Evolutionary conservation across 2,888 invertebrate species (phyloP), one percentile per base, ranked within the genome.

Genomic region (Euzophera pinguis): DNA sequence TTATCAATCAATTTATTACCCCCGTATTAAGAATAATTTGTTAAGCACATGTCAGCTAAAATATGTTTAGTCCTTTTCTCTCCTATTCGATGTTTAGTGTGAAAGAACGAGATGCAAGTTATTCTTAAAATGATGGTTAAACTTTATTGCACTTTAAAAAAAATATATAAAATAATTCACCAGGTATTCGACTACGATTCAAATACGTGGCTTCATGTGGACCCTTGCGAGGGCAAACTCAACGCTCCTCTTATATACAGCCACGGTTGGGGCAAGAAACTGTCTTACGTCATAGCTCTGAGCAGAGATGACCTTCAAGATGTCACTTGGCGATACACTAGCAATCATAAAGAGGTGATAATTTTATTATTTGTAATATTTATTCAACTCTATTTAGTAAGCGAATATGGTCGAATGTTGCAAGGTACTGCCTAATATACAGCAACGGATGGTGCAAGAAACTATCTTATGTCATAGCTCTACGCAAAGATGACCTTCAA

Each of bases 231-330:
- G 81, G 96, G 95, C 71, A 90, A 91, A 2, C 90, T 95, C 53
- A 97, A 99, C 88, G 93, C 94, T 1, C 99, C 99, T 0, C 89
- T 99, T 0, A 91, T 98, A 76, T 99, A 99, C 84, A 96, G 97
- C 75, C 91, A 91, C 67, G 98, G 97, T 0, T 98, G 98, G 97
- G 93, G 94, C 37, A 98, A 99, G 79, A 91, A 94, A 64, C 87
- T 99, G 34, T 91, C 93, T 0, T 99, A 99, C 78, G 92, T 99
- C 7, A 91, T 99, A 49, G 99, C 97, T 0, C 95, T 95, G 68
- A 96, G 98, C 0, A 85, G 92, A 14, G 97, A 98, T 71, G 98
- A 99, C 73, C 79, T 95, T 1, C 97, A 97, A 73, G 99, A 99
- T 81, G 98, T 99, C 29, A 97, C 98, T 0, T 99, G 99, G 99